phyloP scores from a whole-genome alignment of 23 tunicate species.

The Styela clava region DNA sequence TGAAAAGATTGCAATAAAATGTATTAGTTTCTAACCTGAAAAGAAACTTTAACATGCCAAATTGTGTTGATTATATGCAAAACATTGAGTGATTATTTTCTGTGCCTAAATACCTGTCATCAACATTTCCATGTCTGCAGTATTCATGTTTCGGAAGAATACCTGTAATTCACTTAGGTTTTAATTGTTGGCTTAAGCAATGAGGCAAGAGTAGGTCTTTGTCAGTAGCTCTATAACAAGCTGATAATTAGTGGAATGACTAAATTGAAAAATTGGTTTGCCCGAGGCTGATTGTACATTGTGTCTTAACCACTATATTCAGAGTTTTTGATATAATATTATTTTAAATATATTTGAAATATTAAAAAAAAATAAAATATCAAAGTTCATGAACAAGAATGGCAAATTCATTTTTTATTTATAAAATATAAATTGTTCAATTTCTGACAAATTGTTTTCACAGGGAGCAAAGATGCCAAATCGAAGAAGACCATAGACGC shows the following conservation, averaged over 20 bases:
- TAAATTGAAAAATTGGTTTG: background rate
- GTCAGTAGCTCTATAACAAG: background rate
- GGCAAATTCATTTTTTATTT: background rate
- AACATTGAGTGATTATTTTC: too few species aligned
- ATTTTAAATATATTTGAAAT: too few species aligned
- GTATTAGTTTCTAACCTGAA: too few species aligned
- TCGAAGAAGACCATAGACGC: background rate
- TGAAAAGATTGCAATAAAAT: too few species aligned
- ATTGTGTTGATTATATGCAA: too few species aligned
- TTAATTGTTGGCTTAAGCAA: background rate
- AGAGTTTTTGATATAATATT: background rate
- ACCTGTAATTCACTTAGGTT: background rate
- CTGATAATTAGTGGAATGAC: background rate
- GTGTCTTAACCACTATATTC: background rate
- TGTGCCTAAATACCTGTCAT: background rate
- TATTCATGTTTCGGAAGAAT: background rate
- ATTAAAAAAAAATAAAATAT: too few species aligned
- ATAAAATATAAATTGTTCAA: too few species aligned
- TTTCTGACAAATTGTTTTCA: background rate
- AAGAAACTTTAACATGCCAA: too few species aligned
- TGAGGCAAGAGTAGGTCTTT: background rate
- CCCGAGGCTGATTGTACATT: background rate
- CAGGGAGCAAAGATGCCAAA: background rate
- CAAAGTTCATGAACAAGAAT: background rate
- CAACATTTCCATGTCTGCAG: background rate